A percentile compares a stretch with the other conserved stretches of the same genome.
These are phyloP conservation scores for Lutra lutra DNA, from an alignment of 2,797 vertebrate genomes.

Conservation along the genomic window DNA sequence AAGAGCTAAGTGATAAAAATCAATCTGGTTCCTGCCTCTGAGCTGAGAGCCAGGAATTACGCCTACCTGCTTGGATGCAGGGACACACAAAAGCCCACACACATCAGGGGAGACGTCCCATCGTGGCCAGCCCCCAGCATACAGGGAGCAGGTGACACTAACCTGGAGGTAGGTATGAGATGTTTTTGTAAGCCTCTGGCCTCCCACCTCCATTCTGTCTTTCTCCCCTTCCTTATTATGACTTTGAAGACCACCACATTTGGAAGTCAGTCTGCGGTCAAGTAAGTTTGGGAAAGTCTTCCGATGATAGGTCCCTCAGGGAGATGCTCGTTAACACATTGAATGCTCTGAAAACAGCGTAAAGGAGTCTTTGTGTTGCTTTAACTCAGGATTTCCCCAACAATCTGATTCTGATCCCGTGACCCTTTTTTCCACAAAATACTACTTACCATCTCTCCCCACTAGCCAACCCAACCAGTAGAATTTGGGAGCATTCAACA, in stretches of 20 bases:
- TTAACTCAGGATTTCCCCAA: conserved; percentile 37
- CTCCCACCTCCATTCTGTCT: neutral
- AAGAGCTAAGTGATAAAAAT: conserved; percentile 16
- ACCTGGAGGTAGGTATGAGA: neutral
- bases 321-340: neutral
- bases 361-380: neutral
- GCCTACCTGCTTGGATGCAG: neutral
- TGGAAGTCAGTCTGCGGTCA: neutral
- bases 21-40: neutral
- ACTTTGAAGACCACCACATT: neutral
- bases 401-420: neutral
- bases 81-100: neutral
- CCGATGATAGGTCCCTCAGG: neutral
- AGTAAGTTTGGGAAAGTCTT: neutral
- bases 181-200: neutral
- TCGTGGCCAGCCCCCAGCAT: neutral
- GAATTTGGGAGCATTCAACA: neutral
- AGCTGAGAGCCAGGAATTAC: neutral
- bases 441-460: neutral
- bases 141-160: neutral
- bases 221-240: neutral
- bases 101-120: neutral
- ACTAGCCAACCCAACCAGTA: neutral
- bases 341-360: neutral
- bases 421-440: neutral